These are phyloP conservation scores for Clarias gariepinus DNA, from an alignment of 2,113 vertebrate genomes.

Conservation along the genomic window DNA sequence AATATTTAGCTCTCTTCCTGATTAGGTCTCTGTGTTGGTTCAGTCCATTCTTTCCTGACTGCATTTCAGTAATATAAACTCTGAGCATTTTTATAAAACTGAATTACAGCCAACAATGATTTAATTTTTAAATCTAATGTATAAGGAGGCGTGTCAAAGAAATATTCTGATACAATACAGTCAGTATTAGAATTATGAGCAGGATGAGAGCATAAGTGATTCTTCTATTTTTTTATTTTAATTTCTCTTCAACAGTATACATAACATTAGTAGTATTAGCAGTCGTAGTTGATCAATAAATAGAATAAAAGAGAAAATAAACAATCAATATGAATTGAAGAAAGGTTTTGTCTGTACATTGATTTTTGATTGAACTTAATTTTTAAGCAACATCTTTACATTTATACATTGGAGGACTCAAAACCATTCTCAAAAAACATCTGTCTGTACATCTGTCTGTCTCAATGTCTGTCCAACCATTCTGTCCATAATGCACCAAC, in stretches of 20 bases:
- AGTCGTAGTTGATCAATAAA: neutral
- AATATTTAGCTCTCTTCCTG: slow-evolving; percentile 33
- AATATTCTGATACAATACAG: neutral
- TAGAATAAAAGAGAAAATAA: neutral
- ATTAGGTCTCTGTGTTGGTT: neutral
- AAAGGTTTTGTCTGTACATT: no score
- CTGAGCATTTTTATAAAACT: neutral
- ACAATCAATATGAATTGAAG: no score
- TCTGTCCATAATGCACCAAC: no score
- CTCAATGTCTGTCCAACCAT: no score
- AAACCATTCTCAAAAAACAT: no score
- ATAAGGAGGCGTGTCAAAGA: neutral
- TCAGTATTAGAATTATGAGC: neutral
- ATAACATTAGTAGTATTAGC: neutral
- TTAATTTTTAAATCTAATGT: neutral
- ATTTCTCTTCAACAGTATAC: neutral
- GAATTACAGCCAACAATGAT: neutral
- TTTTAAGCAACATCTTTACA: no score
- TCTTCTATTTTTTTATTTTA: neutral
- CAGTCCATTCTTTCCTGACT: neutral
- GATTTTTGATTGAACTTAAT: no score
- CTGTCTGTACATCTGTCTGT: no score
- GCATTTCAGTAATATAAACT: neutral
- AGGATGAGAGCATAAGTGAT: neutral
- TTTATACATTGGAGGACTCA: no score